These are phyloP conservation scores for Hemibagrus wyckioides DNA, from an alignment of 2,113 vertebrate species.

Conservation along the genomic window DNA sequence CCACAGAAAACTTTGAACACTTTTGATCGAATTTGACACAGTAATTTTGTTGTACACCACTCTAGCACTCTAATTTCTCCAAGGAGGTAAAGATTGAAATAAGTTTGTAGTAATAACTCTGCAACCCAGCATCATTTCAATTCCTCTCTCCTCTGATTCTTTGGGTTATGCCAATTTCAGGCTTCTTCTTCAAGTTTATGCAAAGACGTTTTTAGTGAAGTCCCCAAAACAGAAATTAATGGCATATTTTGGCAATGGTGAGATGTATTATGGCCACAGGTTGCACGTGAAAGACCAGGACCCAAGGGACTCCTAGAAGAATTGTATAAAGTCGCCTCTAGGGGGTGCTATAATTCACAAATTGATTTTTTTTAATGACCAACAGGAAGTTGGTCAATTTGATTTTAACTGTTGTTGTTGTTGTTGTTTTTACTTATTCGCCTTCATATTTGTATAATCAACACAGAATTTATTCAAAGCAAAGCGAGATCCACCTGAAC, in stretches of 20 bases:
- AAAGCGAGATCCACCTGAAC: not conserved
- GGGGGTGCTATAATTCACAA: not conserved
- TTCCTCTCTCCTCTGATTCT: not conserved
- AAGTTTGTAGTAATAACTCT: not conserved
- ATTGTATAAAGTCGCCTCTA: not conserved
- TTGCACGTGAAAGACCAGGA: not conserved
- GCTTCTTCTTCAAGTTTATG: not conserved
- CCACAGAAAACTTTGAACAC: not conserved
- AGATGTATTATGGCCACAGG: not conserved
- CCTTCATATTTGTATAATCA: not conserved
- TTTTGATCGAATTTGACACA: not conserved
- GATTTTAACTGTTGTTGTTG: not conserved
- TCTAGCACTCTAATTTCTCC: not conserved
- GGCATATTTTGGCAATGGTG: not conserved
- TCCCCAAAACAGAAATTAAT: not conserved
- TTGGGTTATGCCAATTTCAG: not conserved
- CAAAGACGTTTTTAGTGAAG: not conserved
- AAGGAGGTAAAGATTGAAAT: not conserved
- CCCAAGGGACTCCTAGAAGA: not conserved
- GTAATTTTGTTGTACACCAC: not conserved
- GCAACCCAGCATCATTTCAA: not conserved
- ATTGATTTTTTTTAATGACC: not conserved
- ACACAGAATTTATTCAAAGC: not conserved
- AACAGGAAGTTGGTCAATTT: not conserved
- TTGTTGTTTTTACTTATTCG: not conserved